phyloP scores from a whole-genome alignment of 2,797 vertebrate genomes.

The Harpagifer antarcticus region DNA sequence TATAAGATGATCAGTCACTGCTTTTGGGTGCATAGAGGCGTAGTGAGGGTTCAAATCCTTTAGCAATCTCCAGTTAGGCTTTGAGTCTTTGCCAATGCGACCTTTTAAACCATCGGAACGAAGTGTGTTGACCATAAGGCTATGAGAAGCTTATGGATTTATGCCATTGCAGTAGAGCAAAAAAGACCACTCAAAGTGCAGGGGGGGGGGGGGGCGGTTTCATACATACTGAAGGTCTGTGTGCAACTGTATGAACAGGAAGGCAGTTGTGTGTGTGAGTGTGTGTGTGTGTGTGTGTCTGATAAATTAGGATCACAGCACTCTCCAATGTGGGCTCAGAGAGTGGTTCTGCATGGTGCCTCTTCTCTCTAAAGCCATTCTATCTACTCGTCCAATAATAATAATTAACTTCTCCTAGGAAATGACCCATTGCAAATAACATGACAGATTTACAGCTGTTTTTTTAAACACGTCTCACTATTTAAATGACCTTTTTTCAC shows the following conservation, averaged over 20 bases:
- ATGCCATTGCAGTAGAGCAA: slow-evolving; percentile 53
- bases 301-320: slow-evolving; percentile 49
- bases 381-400: slow-evolving; percentile 48
- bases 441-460: slow-evolving; percentile 55
- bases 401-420: slow-evolving; percentile 55
- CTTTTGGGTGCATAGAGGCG: slow-evolving; percentile 71
- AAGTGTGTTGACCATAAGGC: slow-evolving; percentile 35
- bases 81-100: slow-evolving; percentile 55
- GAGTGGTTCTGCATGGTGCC: slow-evolving; percentile 55
- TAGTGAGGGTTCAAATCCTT: slow-evolving; percentile 54
- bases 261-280: slow-evolving; percentile 57
- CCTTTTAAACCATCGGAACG: slow-evolving; percentile 40
- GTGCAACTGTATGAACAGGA: slow-evolving; percentile 72
- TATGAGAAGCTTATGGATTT: slow-evolving; percentile 37
- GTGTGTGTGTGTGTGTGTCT: slow-evolving; percentile 33
- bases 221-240: slow-evolving; percentile 67
- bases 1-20: slow-evolving; percentile 58
- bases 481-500: slow-evolving; percentile 26
- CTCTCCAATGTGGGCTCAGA: slow-evolving; percentile 50
- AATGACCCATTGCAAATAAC: slow-evolving; percentile 64
- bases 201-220: slow-evolving; percentile 21
- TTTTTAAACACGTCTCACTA: slow-evolving; percentile 40
- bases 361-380: slow-evolving; percentile 41
- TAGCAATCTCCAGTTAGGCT: slow-evolving; percentile 47
- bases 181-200: slow-evolving; percentile 72